These are phyloP conservation scores for Temnopleurus reevesii DNA, from an alignment of 53 echinoderm and acorn worm species.

Conservation along the genomic window DNA sequence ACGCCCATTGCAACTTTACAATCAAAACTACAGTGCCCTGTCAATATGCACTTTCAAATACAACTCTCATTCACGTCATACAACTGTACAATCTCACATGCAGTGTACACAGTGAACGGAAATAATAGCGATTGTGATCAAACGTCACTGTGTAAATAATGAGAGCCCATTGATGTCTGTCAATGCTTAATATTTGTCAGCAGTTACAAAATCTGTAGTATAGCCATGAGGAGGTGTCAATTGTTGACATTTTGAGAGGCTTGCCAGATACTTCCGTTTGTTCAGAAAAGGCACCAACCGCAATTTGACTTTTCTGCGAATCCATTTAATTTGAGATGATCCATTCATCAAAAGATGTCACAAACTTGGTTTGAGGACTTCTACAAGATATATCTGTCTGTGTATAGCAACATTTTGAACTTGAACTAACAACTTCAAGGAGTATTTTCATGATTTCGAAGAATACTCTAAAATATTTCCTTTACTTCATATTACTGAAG, in stretches of 20 bases:
- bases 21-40: not conserved
- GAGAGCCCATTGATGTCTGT: not conserved
- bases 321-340: not conserved
- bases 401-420: too few relatives aligned
- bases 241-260: not conserved
- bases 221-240: not conserved
- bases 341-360: not conserved
- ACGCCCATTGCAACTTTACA: constrained; percentile 11
- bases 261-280: not conserved
- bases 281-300: not conserved
- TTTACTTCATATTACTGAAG: too few relatives aligned
- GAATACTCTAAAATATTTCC: too few relatives aligned
- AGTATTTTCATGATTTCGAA: too few relatives aligned
- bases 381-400: too few relatives aligned
- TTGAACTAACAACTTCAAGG: too few relatives aligned
- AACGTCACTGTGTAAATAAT: not conserved
- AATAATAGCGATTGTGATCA: not conserved
- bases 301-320: not conserved
- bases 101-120: not conserved
- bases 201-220: not conserved
- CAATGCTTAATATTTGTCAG: not conserved
- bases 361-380: not conserved
- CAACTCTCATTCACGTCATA: not conserved
- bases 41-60: not conserved
- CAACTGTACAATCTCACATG: not conserved